Percentiles rank a stretch among this genome's conserved stretches.
Conservation (phyloP, 2,888 invertebrate species). For the Spodoptera littoralis region DNA sequence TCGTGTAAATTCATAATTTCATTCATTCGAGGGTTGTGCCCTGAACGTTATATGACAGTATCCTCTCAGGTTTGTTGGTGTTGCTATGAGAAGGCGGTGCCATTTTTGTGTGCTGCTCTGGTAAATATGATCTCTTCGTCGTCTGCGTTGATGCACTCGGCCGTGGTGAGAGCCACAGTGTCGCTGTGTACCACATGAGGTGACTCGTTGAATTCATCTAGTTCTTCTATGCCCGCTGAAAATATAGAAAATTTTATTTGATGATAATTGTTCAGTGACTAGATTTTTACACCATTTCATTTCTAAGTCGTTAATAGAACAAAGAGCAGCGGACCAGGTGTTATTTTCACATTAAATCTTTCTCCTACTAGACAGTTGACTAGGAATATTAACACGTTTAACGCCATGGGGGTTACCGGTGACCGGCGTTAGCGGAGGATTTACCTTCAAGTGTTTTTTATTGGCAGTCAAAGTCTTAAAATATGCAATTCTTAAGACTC, state of each 20-base stretch:
- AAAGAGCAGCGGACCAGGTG: too few relatives aligned
- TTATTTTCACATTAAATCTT: too few relatives aligned
- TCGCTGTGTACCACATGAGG: conserved; percentile 93
- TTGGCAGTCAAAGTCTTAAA: too few relatives aligned
- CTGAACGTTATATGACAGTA: conserved; percentile 39
- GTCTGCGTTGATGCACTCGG: conserved; percentile 79
- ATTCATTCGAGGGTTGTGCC: conserved; percentile 9
- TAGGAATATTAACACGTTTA: too few relatives aligned
- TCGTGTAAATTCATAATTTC: conserved; percentile 54
- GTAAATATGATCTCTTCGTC: conserved; percentile 87
- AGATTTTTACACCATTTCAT: too few relatives aligned
- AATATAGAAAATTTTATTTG: conserved; percentile 8
- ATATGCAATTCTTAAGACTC: background rate
- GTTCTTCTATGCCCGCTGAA: conserved; percentile 92
- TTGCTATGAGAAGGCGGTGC: conserved; percentile 80
- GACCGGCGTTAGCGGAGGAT: too few relatives aligned
- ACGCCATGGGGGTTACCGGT: too few relatives aligned
- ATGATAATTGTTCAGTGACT: too few relatives aligned
- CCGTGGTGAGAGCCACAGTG: conserved; percentile 78
- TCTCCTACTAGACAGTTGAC: too few relatives aligned
- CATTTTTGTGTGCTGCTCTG: conserved; percentile 74
- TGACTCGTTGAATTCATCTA: conserved; percentile 97
- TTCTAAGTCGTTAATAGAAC: too few relatives aligned
- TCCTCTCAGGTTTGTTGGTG: conserved; percentile 31
- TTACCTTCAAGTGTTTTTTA: too few relatives aligned